These are phyloP conservation scores for Thalpophila matura DNA, from an alignment of 2,888 invertebrate genomes.

Conservation along the genomic window DNA sequence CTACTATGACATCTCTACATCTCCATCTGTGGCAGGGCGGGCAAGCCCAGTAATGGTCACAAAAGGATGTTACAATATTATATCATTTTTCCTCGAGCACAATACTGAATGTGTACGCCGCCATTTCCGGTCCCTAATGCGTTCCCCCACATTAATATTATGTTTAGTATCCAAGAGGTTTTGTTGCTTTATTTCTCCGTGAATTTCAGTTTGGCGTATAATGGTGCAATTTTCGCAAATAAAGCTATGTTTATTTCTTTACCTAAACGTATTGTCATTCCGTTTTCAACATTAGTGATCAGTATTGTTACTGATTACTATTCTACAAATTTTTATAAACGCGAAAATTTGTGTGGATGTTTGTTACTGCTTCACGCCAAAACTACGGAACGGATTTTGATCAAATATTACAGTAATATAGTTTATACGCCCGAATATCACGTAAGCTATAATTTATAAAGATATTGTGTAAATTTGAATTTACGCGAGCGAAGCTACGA, in stretches of 20 bases:
- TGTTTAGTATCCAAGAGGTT: slow-evolving; percentile 70
- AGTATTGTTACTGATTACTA: too few species aligned
- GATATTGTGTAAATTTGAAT: too few species aligned
- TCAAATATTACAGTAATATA: too few species aligned
- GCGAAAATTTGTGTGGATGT: too few species aligned
- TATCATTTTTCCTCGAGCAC: slow-evolving; percentile 88
- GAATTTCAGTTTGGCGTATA: slow-evolving; percentile 39
- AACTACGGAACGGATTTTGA: too few species aligned
- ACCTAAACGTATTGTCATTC: slow-evolving; percentile 2
- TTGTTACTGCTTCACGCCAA: too few species aligned
- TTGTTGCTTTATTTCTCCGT: slow-evolving; percentile 65
- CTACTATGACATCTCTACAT: slow-evolving; percentile 1
- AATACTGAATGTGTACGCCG: slow-evolving; percentile 81
- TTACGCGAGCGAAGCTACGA: too few species aligned
- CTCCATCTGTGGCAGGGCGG: slow-evolving; percentile 75
- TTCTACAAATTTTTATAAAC: too few species aligned
- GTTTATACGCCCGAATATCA: too few species aligned
- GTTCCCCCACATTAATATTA: slow-evolving; percentile 77
- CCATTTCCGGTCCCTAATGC: slow-evolving; percentile 88
- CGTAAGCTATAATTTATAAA: too few species aligned
- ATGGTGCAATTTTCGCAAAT: slow-evolving; percentile 24
- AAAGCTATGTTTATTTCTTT: background rate
- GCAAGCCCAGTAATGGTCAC: slow-evolving; percentile 85
- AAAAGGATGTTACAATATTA: slow-evolving; percentile 89
- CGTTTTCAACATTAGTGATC: too few species aligned